A percentile compares a stretch with the other conserved stretches of the same genome.
phyloP scores from a whole-genome alignment of 1,140 invertebrate species.

The Drosophila bocqueti region DNA sequence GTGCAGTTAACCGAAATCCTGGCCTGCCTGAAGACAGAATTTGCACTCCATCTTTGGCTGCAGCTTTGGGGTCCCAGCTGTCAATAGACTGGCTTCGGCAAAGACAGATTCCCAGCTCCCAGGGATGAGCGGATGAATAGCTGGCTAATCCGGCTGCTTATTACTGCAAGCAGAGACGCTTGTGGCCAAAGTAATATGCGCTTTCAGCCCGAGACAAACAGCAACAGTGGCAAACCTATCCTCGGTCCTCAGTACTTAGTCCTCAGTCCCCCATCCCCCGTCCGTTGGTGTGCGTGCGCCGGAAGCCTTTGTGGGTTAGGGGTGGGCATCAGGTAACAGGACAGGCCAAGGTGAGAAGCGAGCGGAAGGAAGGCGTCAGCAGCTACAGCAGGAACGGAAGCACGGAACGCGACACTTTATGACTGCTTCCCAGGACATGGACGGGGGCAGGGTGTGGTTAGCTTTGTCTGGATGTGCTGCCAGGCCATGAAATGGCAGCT shows the following conservation, averaged over 20 bases:
- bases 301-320: conserved; percentile 73
- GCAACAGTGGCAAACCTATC: conserved; percentile 32
- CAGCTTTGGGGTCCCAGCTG: conserved; percentile 17
- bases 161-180: conserved; percentile 53
- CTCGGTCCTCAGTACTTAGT: background rate
- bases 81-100: conserved; percentile 36
- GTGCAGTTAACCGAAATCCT: background rate
- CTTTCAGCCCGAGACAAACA: conserved; percentile 56
- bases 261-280: too few species aligned
- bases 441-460: conserved; percentile 12
- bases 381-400: conserved; percentile 47
- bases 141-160: conserved; percentile 64
- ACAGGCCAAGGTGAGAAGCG: conserved; percentile 14
- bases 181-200: conserved; percentile 66
- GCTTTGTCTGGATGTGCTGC: conserved; percentile 35
- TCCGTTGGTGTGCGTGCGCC: conserved; percentile 54
- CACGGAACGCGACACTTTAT: conserved; percentile 73
- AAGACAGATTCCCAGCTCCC: conserved; percentile 22
- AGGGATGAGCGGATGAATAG: conserved; percentile 43
- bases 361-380: conserved; percentile 3
- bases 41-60: conserved; percentile 2
- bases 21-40: background rate
- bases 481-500: conserved; percentile 31
- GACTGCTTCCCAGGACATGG: conserved; percentile 50
- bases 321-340: conserved; percentile 37